phyloP scores from a whole-genome alignment of 2,888 invertebrate species.

The Lepidochitona cinerea region DNA sequence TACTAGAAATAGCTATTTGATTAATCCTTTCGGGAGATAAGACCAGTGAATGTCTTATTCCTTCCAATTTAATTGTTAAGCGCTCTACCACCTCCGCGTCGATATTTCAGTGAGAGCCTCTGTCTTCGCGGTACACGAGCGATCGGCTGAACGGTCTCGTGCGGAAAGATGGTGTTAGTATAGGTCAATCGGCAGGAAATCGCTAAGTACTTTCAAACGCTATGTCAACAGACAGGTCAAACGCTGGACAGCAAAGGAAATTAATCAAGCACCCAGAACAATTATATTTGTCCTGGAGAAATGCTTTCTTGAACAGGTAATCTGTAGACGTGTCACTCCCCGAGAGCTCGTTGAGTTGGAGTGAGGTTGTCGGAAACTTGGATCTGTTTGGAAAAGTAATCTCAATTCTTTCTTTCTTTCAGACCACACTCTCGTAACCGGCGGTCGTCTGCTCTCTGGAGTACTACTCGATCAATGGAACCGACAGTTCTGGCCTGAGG shows the following conservation, averaged over 20 bases:
- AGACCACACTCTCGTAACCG: not conserved
- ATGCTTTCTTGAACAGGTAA: not conserved
- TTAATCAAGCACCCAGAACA: not conserved
- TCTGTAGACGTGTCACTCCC: not conserved
- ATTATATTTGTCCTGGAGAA: not conserved
- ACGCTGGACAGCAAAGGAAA: not conserved
- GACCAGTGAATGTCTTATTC: too few species aligned
- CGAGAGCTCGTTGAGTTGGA: not conserved
- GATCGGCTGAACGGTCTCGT: too few species aligned
- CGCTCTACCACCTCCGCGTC: too few species aligned
- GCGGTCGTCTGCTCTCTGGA: not conserved
- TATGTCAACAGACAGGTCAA: not conserved
- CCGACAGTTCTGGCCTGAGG: not conserved
- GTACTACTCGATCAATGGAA: not conserved
- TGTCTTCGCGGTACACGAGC: too few species aligned
- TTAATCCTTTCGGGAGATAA: too few species aligned
- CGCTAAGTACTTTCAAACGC: not conserved
- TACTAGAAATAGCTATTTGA: too few species aligned
- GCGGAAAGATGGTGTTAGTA: too few species aligned
- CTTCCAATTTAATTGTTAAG: too few species aligned
- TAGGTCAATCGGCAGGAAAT: not conserved
- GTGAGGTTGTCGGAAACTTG: not conserved
- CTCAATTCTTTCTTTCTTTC: not conserved
- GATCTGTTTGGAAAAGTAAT: not conserved
- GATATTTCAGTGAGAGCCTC: too few species aligned